Percentiles rank a stretch among this genome's conserved stretches.
Conservation (phyloP, 2,888 invertebrate species). For the Andrena fulva region DNA sequence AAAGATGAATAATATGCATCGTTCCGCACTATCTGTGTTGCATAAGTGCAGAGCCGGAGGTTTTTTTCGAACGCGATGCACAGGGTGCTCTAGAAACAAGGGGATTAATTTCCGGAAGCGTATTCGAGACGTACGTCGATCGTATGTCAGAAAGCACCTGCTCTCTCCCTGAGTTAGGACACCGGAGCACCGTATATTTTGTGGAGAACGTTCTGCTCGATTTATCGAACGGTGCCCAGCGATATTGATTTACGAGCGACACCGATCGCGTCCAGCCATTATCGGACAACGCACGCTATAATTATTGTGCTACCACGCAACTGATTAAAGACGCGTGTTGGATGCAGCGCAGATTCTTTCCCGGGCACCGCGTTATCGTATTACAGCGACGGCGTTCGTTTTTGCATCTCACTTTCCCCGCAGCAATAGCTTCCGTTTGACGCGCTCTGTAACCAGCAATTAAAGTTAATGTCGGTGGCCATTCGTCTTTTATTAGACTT, state of each 20-base stretch:
- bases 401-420: conserved; percentile 23
- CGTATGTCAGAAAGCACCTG: too few species aligned
- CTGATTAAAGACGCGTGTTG: conserved; percentile 14
- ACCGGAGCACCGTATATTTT: not conserved
- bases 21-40: conserved; percentile 23
- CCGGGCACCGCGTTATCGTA: conserved; percentile 28
- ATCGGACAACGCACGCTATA: conserved; percentile 1
- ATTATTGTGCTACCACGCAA: not conserved
- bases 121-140: not conserved
- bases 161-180: too few species aligned
- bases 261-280: not conserved
- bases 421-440: conserved; percentile 26
- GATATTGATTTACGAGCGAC: conserved; percentile 9
- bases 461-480: conserved; percentile 31
- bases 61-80: not conserved
- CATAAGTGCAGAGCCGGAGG: not conserved
- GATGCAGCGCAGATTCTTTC: conserved; percentile 3
- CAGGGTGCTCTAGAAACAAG: not conserved
- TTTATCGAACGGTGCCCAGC: not conserved
- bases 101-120: not conserved
- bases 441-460: conserved; percentile 37
- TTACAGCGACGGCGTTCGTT: conserved; percentile 2
- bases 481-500: conserved; percentile 37
- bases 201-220: not conserved
- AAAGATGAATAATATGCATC: not conserved